Evolutionary conservation across 2,113 vertebrate genomes (phyloP).

Genomic region (Ornithorhynchus anatinus): DNA sequence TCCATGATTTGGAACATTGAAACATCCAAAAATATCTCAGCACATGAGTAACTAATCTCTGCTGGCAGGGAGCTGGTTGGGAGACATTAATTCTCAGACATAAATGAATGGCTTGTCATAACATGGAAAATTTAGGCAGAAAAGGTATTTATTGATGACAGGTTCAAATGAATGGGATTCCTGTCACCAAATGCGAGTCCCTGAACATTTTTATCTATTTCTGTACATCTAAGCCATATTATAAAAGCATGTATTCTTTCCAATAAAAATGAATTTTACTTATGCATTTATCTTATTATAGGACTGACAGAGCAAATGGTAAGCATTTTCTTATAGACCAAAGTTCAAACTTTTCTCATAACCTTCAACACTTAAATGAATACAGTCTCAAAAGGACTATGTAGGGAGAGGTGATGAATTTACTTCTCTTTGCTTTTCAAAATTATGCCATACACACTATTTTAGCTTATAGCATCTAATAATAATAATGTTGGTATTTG

Average conservation of each 20-base stretch:
- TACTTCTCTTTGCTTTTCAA: slow-evolving; percentile 18
- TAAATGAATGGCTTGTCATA: neutral
- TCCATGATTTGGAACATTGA: slow-evolving; percentile 13
- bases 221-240: slow-evolving; percentile 9
- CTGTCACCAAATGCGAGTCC: neutral
- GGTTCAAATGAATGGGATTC: slow-evolving; percentile 23
- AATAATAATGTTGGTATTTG: too few species aligned
- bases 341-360: slow-evolving; percentile 65
- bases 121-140: slow-evolving; percentile 41
- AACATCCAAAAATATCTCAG: neutral
- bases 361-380: slow-evolving; percentile 29
- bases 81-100: neutral
- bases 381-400: slow-evolving; percentile 41
- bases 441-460: too few species aligned
- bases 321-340: slow-evolving; percentile 39
- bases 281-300: slow-evolving; percentile 27
- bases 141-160: slow-evolving; percentile 47
- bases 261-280: slow-evolving; percentile 31
- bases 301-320: slow-evolving; percentile 33
- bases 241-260: slow-evolving; percentile 19
- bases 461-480: too few species aligned
- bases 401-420: slow-evolving; percentile 38
- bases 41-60: neutral
- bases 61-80: neutral
- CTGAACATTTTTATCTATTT: slow-evolving; percentile 26